Conservation (phyloP, 1,140 invertebrate genomes). For the Cataglyphis hispanica region DNA sequence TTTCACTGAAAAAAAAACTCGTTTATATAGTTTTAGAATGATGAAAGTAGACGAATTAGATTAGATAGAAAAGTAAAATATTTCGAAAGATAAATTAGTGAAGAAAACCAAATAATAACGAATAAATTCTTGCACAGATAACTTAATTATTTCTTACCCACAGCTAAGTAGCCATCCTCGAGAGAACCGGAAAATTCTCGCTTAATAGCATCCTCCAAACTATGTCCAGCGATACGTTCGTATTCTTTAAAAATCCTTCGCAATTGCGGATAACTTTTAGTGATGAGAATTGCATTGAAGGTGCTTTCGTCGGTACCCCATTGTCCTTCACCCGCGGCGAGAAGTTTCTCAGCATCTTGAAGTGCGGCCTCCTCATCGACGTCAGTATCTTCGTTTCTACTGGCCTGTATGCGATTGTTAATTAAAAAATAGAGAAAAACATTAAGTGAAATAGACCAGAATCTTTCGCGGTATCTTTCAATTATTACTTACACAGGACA, state of each 20-base stretch:
- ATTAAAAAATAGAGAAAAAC: constrained; percentile 20
- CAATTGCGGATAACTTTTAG: constrained; percentile 93
- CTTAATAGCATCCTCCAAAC: constrained; percentile 95
- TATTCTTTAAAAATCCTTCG: constrained; percentile 93
- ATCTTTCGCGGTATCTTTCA: not conserved
- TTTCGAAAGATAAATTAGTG: not conserved
- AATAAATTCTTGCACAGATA: not conserved
- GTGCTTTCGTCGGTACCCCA: constrained; percentile 95
- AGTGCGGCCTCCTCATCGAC: constrained; percentile 90
- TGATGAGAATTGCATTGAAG: constrained; percentile 94
- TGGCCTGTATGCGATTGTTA: constrained; percentile 79
- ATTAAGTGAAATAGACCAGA: not conserved
- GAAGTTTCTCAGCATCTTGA: constrained; percentile 91
- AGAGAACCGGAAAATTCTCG: constrained; percentile 95
- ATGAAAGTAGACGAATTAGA: not conserved
- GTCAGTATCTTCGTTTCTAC: constrained; percentile 85
- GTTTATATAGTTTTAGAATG: not conserved
- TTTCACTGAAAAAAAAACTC: constrained; percentile 88
- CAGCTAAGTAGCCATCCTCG: constrained; percentile 94
- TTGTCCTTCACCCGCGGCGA: constrained; percentile 91
- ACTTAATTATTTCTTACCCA: constrained; percentile 88
- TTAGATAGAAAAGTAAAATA: not conserved
- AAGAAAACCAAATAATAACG: not conserved
- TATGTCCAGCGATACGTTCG: constrained; percentile 91
- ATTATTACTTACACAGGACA: constrained; percentile 88